Conservation (phyloP, 2,797 vertebrate species). For the Pseudomugil gertrudae region DNA sequence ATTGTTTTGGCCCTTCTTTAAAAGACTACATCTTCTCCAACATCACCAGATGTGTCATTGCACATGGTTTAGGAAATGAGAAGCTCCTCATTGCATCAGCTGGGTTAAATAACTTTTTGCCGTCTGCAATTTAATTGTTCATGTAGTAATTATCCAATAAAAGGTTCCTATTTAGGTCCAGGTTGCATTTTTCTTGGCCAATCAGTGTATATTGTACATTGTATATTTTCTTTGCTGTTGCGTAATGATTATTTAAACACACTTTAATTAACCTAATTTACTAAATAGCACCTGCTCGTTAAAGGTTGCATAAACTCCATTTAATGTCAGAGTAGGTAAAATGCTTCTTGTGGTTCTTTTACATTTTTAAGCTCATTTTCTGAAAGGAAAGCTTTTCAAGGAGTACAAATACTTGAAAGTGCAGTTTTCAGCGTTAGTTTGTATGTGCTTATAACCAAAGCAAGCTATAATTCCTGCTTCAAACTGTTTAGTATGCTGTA, state of each 20-base stretch:
- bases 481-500: slow-evolving; percentile 1
- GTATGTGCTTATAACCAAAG: neutral
- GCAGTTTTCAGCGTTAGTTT: neutral
- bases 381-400: neutral
- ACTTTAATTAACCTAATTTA: slow-evolving; percentile 15
- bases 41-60: too few species aligned
- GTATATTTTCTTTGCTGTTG: slow-evolving; percentile 1
- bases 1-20: too few species aligned
- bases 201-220: too few species aligned
- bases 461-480: slow-evolving; percentile 2
- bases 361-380: neutral
- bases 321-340: neutral
- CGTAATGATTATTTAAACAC: slow-evolving; percentile 8
- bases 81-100: too few species aligned
- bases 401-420: neutral
- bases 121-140: too few species aligned
- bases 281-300: slow-evolving; percentile 11
- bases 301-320: slow-evolving; percentile 10
- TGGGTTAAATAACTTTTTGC: too few species aligned
- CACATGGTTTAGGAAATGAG: too few species aligned
- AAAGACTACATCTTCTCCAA: too few species aligned
- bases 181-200: too few species aligned
- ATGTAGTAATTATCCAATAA: too few species aligned
- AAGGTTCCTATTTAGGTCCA: too few species aligned
- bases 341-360: neutral